Base-by-base conservation (phyloP, 2,888 invertebrate genomes). In the Keiferia lycopersicella region DNA sequence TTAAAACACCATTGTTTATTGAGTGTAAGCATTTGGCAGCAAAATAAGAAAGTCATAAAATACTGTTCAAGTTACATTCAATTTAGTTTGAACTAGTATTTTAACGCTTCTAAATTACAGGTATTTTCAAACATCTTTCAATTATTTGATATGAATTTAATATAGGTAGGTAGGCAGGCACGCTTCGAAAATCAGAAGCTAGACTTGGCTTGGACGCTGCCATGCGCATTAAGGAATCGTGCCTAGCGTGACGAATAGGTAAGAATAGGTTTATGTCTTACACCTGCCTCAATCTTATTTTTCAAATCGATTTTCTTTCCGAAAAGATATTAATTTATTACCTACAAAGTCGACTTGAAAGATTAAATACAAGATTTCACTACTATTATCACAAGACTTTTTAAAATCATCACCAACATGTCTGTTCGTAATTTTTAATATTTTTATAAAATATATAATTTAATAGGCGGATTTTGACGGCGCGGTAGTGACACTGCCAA, bases 401-500 rank as follows among this genome's bases (percentile, higher is more conserved):
- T 34, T 2, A n/a, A 30, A 30, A 6, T 2, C 10, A 8, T 34
- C 10, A 8, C 34, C 4, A 8, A 34, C 8, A 34, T 34, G 34
- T 8, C 8, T 34, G 34, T 34, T 1, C 34, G 8, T 34, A 4
- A 34, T 7, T 7, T 34, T 4, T 34, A 1, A 34, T 10, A 34
- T 1, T 4, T 34, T 4, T 4, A 26, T 26, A 4, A 26, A 26
- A 6, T 26, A 26, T 4, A 26, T 26, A 26, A 4, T 26, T 26
- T 26, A 26, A 2, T 6, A 26, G 26, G 4, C 45, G 0, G 3
- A 6, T 45, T 11, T 7, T 16, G 16, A n/a, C 16, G 45, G 45
- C 16, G n/a, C 45, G n/a, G 16, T 45, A 45, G 45, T n/a, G 45
- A n/a, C n/a, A 16, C 45, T 45, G 45, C 45, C 45, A 45, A 45